A percentile compares a stretch with the other conserved stretches of the same genome.
These are phyloP conservation scores for Aphaenogaster ashmeadi DNA, from an alignment of 1,140 invertebrate species.

Conservation along the genomic window DNA sequence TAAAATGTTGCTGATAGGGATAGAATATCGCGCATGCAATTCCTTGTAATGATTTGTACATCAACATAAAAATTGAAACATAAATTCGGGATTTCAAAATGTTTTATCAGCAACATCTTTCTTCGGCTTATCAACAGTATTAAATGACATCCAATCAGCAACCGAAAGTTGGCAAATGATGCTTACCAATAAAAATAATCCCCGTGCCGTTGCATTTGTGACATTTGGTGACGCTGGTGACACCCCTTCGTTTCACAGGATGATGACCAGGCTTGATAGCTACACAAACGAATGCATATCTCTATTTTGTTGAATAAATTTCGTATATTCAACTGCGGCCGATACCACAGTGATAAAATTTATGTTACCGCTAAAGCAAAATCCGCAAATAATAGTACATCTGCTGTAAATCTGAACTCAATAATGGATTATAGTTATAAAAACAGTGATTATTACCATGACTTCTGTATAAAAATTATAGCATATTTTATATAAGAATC, in stretches of 20 bases:
- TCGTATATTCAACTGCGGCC: background rate
- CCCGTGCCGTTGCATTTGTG: conserved; percentile 95
- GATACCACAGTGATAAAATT: background rate
- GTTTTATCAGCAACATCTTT: conserved; percentile 69
- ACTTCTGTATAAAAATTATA: background rate
- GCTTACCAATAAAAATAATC: conserved; percentile 92
- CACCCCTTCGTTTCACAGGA: conserved; percentile 93
- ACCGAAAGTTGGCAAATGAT: conserved; percentile 12
- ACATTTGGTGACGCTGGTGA: conserved; percentile 94
- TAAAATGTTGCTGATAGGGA: conserved; percentile 47
- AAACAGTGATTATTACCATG: background rate
- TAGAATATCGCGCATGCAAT: background rate
- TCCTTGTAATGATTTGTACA: background rate
- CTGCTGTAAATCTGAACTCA: background rate
- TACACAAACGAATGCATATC: conserved; percentile 74
- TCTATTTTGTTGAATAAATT: conserved; percentile 27
- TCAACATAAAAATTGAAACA: background rate
- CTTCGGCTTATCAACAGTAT: conserved; percentile 40
- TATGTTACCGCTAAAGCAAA: conserved; percentile 21
- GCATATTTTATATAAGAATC: background rate
- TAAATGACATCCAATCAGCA: conserved; percentile 37
- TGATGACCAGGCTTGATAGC: conserved; percentile 90
- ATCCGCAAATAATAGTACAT: background rate
- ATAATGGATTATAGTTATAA: background rate
- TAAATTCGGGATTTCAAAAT: background rate